Percentiles rank a stretch among this genome's conserved stretches.
Evolutionary conservation across 2,797 vertebrate genomes (phyloP).

Genomic region (Gambusia yucatana): DNA sequence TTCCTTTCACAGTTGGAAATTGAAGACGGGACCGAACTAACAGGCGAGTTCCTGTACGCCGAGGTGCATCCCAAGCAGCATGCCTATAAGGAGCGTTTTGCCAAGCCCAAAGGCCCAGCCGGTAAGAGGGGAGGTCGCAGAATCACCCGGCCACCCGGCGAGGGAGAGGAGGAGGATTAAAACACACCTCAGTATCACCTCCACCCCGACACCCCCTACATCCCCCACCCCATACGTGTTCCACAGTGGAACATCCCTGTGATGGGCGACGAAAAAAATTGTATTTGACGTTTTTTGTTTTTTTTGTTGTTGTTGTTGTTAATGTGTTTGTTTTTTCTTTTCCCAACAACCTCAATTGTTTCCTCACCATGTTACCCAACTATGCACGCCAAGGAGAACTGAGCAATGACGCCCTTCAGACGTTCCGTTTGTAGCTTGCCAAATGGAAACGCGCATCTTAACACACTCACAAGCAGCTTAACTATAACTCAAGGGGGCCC

Average conservation of each 20-base stretch:
- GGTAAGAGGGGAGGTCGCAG: conserved; percentile 93
- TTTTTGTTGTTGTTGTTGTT: conserved; percentile 44
- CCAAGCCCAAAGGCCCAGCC: conserved; percentile 93
- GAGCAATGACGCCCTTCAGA: conserved; percentile 71
- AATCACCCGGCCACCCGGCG: conserved; percentile 88
- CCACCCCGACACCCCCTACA: conserved; percentile 22
- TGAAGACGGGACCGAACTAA: conserved; percentile 92
- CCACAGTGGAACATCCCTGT: conserved; percentile 75
- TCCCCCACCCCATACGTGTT: conserved; percentile 51
- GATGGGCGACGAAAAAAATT: conserved; percentile 38
- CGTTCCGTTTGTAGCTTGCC: conserved; percentile 76
- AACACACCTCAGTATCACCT: conserved; percentile 67
- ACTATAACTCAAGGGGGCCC: conserved; percentile 35
- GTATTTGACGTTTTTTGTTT: conserved; percentile 62
- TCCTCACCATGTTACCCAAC: conserved; percentile 66
- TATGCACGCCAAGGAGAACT: conserved; percentile 83
- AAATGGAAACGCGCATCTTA: conserved; percentile 68
- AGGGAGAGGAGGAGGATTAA: conserved; percentile 89
- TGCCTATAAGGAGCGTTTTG: conserved; percentile 93
- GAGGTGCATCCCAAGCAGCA: conserved; percentile 98
- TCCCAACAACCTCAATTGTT: conserved; percentile 47
- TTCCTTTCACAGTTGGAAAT: conserved; percentile 88
- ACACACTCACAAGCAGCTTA: conserved; percentile 44
- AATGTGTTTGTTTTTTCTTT: conserved; percentile 17
- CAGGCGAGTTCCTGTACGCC: conserved; percentile 93